These are phyloP conservation scores for Epistrophella euchroma DNA, from an alignment of 2,888 invertebrate species.

Conservation along the genomic window DNA sequence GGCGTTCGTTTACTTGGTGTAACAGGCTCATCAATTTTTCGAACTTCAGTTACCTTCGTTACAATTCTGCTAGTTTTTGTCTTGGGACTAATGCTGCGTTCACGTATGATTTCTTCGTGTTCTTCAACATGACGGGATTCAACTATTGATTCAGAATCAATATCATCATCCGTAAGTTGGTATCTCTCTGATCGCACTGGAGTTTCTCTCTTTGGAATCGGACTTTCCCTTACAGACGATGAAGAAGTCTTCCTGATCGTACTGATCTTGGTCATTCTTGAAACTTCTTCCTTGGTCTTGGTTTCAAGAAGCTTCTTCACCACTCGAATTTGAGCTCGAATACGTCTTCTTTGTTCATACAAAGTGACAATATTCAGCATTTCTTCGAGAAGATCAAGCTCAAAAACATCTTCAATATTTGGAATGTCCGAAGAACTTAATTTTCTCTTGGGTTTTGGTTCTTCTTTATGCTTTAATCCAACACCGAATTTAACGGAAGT, in stretches of 20 bases:
- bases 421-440: conserved; percentile 84
- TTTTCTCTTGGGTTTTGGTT: conserved; percentile 84
- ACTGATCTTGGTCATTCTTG: conserved; percentile 56
- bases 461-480: conserved; percentile 86
- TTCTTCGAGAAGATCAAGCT: conserved; percentile 88
- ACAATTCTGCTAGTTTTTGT: conserved; percentile 80
- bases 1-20: conserved; percentile 80
- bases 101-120: conserved; percentile 76
- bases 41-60: conserved; percentile 73
- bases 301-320: conserved; percentile 87
- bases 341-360: conserved; percentile 91
- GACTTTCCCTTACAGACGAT: conserved; percentile 54
- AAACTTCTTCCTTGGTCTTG: conserved; percentile 75
- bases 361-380: conserved; percentile 90
- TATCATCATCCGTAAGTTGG: conserved; percentile 60
- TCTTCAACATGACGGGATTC: conserved; percentile 70
- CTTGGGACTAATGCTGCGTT: conserved; percentile 80
- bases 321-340: conserved; percentile 90
- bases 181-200: conserved; percentile 48
- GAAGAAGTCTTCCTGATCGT: conserved; percentile 56
- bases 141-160: conserved; percentile 66
- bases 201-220: conserved; percentile 55
- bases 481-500: conserved; percentile 89
- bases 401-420: conserved; percentile 90
- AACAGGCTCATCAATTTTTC: conserved; percentile 74